Evolutionary conservation across 2,113 vertebrate species (phyloP).

Genomic region (Dascyllus trimaculatus): DNA sequence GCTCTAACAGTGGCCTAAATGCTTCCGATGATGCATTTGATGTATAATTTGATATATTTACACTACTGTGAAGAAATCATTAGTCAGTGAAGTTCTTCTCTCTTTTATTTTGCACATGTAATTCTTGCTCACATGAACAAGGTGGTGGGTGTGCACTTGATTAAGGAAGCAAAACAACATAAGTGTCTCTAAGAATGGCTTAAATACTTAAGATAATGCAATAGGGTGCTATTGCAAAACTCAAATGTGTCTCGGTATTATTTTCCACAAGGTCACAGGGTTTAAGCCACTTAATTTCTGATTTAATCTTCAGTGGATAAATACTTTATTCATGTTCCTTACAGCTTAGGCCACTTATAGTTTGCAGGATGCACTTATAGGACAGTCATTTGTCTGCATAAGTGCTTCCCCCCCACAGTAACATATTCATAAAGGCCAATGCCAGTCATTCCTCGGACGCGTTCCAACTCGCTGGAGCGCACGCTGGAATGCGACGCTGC

Average conservation of each 20-base stretch:
- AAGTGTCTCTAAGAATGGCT: background rate
- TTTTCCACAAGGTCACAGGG: background rate
- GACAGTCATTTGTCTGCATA: background rate
- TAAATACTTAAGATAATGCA: too few relatives aligned
- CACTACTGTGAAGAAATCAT: too few relatives aligned
- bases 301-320: conserved; percentile 12
- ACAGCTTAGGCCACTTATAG: background rate
- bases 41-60: too few relatives aligned
- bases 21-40: too few relatives aligned
- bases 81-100: too few relatives aligned
- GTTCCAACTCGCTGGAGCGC: conserved; percentile 76
- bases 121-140: too few relatives aligned
- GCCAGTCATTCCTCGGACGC: conserved; percentile 74
- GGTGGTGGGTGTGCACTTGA: too few relatives aligned
- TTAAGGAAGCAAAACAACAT: background rate
- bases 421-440: conserved; percentile 17
- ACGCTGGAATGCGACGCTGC: conserved; percentile 68
- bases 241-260: background rate
- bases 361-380: too few relatives aligned
- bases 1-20: too few relatives aligned
- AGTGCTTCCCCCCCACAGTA: conserved; percentile 36
- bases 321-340: background rate
- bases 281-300: background rate
- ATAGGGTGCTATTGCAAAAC: background rate
- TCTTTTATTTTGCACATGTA: too few relatives aligned